Evolutionary conservation across 2,888 invertebrate genomes (phyloP), one percentile per base, ranked within the genome.

Genomic region (Drosophila multiciliata): DNA sequence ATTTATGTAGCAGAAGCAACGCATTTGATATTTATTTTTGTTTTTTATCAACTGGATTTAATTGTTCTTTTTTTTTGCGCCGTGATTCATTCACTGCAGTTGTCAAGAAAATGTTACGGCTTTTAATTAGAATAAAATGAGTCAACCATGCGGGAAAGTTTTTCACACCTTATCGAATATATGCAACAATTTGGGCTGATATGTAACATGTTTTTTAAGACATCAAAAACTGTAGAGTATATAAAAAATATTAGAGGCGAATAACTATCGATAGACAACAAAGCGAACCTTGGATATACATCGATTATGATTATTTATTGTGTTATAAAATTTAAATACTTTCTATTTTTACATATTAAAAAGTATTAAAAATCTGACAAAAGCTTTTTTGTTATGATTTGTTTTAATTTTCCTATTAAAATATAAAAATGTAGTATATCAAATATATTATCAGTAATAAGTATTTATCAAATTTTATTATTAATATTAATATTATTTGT

Each of bases 81-180:
- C 50, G 38, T 76, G 75, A 78, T 78, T 78, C 79, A 78, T 73
- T n/a, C 52, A 32, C 29, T 66, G 42, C 45, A 36, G 42, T 52
- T 58, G 26, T n/a, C n/a, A 45, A 53, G 23, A 26, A 36, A 68
- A 32, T 58, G 32, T 32, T 20, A 33, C n/a, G 60, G 12, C 53
- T 73, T 12, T 48, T 45, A 62, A 48, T 52, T 40, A 45, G 11
- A 55, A 33, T 29, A 55, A 35, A 65, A 26, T 33, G 20, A 3
- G 11, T 32, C 9, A 36, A 3, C 33, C 1, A 26, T 20, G 49
- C 11, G 40, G 35, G 20, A 35, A 63, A 71, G 12, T 42, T 26
- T 12, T 11, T 2, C 26, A 29, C 8, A 35, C 6, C 26, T 20
- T 52, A 15, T 52, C 15, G 6, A 26, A 1, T n/a, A 20, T 17